Percentiles rank a stretch among this genome's conserved stretches.
These are phyloP conservation scores for Phrixothrix hirtus DNA, from an alignment of 2,888 invertebrate species.

Conservation along the genomic window DNA sequence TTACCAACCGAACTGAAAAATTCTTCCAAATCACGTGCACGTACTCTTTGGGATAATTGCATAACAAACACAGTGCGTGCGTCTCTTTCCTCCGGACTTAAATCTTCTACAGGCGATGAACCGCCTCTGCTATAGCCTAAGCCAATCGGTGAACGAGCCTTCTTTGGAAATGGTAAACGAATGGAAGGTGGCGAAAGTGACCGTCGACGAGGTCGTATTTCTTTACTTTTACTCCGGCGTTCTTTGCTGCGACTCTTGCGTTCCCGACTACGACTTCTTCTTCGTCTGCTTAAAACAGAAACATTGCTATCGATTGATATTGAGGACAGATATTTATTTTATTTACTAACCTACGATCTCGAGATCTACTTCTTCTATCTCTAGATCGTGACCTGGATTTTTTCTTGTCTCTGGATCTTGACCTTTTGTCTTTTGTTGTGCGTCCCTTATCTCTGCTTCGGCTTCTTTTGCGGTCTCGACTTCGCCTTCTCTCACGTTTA, in stretches of 20 bases:
- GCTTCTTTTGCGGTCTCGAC: conserved; percentile 40
- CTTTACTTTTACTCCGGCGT: conserved; percentile 34
- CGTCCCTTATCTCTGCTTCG: conserved; percentile 43
- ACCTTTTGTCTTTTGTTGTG: conserved; percentile 47
- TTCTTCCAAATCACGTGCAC: conserved; percentile 94
- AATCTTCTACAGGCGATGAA: conserved; percentile 68
- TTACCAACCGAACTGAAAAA: conserved; percentile 99
- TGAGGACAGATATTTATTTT: too few relatives aligned
- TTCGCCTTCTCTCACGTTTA: conserved; percentile 56
- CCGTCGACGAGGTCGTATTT: conserved; percentile 41
- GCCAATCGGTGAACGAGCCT: conserved; percentile 49
- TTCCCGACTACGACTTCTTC: conserved; percentile 12
- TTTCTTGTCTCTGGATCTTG: conserved; percentile 45
- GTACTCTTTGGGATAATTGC: conserved; percentile 93
- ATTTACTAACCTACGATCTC: conserved; percentile 40
- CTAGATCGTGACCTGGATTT: conserved; percentile 43
- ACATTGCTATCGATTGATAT: too few relatives aligned
- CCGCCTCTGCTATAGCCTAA: conserved; percentile 51
- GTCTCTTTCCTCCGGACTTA: conserved; percentile 97
- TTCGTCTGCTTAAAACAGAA: conserved; percentile 9
- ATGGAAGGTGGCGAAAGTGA: conserved; percentile 53
- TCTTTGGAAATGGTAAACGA: conserved; percentile 44
- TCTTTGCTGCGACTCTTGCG: conserved; percentile 33
- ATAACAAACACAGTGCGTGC: conserved; percentile 99
- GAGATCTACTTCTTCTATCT: conserved; percentile 41